Conservation (phyloP, 2,113 vertebrate genomes). For the zebrafish (Danio rerio) region GRCz12tu NC_133194.1:35441001-35441500, state of each 20-base stretch:
- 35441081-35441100: background rate
- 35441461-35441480: too few relatives aligned
- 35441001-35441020: background rate
- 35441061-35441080: background rate
- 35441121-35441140: too few relatives aligned
- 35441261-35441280: constrained; percentile 40
- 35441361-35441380: background rate
- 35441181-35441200: background rate
- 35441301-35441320: background rate
- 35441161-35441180: background rate
- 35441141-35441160: background rate
- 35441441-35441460: background rate
- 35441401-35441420: background rate
- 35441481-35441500: too few relatives aligned
- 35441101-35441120: background rate
- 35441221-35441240: background rate
- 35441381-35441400: background rate
- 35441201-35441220: background rate
- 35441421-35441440: background rate
- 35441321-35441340: background rate
- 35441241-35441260: constrained; percentile 8
- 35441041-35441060: background rate
- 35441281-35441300: constrained; percentile 7
- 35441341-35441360: background rate
- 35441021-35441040: background rate